Conservation (phyloP, 2,113 vertebrate species). For the Onychostruthus taczanowskii region DNA sequence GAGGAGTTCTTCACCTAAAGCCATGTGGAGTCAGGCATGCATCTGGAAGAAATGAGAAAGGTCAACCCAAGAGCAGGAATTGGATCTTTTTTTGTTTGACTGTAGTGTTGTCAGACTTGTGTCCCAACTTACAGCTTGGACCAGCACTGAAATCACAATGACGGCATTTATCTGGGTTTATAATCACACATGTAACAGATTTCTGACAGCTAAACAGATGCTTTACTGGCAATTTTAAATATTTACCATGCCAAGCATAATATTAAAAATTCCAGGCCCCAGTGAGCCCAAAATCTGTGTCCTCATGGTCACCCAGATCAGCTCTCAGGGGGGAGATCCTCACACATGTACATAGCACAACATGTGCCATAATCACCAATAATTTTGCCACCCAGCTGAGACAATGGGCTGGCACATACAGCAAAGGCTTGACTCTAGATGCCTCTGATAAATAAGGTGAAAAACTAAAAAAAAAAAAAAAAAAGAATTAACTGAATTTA, state of each 20-base stretch:
- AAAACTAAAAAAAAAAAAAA: not conserved
- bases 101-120: not conserved
- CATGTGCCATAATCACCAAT: fast-evolving
- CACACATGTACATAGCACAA: fast-evolving
- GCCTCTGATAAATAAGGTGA: not conserved
- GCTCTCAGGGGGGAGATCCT: not conserved
- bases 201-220: not conserved
- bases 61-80: not conserved
- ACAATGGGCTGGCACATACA: fast-evolving
- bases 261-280: not conserved
- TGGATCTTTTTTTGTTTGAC: not conserved
- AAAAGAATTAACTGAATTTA: not conserved
- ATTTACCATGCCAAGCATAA: not conserved
- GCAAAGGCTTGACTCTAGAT: not conserved
- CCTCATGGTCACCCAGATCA: not conserved
- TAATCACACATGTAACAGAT: not conserved
- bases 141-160: not conserved
- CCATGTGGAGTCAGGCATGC: not conserved
- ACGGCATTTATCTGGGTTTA: not conserved
- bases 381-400: not conserved
- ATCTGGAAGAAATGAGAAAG: not conserved
- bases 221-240: not conserved
- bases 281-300: not conserved
- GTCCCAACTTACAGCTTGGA: not conserved
- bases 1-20: not conserved